phyloP scores from a whole-genome alignment of 2,888 invertebrate species.

The Polymixis flavicincta region DNA sequence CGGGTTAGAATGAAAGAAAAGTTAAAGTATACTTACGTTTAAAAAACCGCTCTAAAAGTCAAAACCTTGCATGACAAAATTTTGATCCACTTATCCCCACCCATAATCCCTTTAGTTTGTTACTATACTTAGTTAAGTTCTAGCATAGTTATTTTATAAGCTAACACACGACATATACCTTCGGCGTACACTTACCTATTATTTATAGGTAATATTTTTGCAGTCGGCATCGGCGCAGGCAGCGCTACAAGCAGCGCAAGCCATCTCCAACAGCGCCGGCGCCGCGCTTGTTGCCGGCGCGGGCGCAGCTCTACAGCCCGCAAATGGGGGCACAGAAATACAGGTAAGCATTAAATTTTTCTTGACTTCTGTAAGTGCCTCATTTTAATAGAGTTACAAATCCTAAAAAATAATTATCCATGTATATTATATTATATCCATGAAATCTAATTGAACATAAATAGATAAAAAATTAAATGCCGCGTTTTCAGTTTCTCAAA shows the following conservation, averaged over 20 bases:
- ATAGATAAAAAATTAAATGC: neutral
- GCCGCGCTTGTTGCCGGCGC: slow-evolving; percentile 92
- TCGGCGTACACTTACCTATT: slow-evolving; percentile 64
- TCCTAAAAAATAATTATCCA: no score
- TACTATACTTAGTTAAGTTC: slow-evolving; percentile 29
- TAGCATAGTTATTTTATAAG: slow-evolving; percentile 38
- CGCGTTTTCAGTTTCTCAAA: neutral
- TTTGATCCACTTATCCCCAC: neutral
- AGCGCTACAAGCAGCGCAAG: slow-evolving; percentile 96
- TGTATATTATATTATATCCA: no score
- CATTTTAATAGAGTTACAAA: neutral
- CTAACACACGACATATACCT: slow-evolving; percentile 52
- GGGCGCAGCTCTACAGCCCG: slow-evolving; percentile 91
- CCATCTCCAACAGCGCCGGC: slow-evolving; percentile 92
- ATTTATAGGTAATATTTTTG: slow-evolving; percentile 78
- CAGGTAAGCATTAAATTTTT: slow-evolving; percentile 76
- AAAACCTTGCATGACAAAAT: neutral
- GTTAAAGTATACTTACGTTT: neutral
- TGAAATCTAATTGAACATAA: no score
- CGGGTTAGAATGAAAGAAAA: neutral
- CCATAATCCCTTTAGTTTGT: neutral
- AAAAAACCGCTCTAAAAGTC: neutral
- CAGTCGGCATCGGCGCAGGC: slow-evolving; percentile 96
- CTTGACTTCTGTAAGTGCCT: neutral
- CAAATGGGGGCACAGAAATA: slow-evolving; percentile 90